Base-by-base conservation (phyloP, 23 tunicate species). In the Styela plicata region DNA sequence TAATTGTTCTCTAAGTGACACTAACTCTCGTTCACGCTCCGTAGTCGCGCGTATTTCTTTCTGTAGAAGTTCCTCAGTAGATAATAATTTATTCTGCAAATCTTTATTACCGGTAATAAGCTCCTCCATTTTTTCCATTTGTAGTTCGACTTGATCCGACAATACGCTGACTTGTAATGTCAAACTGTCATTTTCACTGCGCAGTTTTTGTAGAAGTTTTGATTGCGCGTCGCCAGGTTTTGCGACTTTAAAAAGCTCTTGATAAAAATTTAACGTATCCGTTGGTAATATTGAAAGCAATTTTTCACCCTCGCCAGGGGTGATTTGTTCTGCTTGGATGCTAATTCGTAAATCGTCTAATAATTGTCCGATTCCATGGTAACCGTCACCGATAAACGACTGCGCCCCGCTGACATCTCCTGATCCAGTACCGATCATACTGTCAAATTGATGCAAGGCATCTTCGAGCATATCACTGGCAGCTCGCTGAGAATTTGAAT, bases 381-480 rank as follows among this genome's bases (percentile, higher is more conserved):
- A 37, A 16, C 91, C 91, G 33, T 79, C 84, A 0, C 30, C 33
- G 44, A 63, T 78, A 22, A 35, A 34, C 2, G 2, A 2, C 17
- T 32, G 52, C 23, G n/a, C 64, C 18, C 64, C 79, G 27, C 35
- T 70, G 25, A 37, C 69, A 10, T 70, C 76, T 23, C 34, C 3
- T 2, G 25, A 20, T 2, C 83, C 79, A 33, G 86, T 20, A 26
- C 82, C 74, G 21, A 93, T 87, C 28, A 93, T 88, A 63, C 80
- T 84, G 78, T 93, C 98, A 80, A 93, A 93, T 70, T 93, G 90
- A 21, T 93, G 89, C 26, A 93, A 74, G 34, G 98, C 98, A 75
- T 93, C 92, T 75, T 93, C 92, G 33, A 93, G 74, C 89, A 93
- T 93, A 36, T 88, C 98, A 74, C 98, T 93, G 19, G 98, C 98